Evolutionary conservation across 2,797 vertebrate species (phyloP).

Genomic region (Leptatherina wallacei): DNA sequence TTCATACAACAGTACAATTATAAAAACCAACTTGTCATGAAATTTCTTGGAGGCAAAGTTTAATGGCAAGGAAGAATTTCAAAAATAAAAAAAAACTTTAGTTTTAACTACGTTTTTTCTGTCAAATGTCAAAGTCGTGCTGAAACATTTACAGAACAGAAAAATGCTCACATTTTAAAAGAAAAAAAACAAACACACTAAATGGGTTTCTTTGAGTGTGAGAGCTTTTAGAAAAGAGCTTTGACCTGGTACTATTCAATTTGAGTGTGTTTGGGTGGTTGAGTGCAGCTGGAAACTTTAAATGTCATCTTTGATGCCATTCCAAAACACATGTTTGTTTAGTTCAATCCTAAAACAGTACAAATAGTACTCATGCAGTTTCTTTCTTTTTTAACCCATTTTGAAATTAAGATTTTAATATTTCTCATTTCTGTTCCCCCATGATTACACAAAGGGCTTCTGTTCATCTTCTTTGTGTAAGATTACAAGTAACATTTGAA

Average conservation of each 20-base stretch:
- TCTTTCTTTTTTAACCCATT: neutral
- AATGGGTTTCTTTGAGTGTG: neutral
- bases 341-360: neutral
- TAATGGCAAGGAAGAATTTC: neutral
- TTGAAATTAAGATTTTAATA: constrained; percentile 1
- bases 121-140: constrained; percentile 16
- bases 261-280: constrained; percentile 4
- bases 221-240: constrained; percentile 23
- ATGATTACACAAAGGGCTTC: neutral
- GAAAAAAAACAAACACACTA: neutral
- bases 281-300: constrained; percentile 3
- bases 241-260: neutral
- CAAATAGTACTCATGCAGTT: neutral
- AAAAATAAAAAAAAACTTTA: neutral
- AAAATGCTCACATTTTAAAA: neutral
- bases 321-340: neutral
- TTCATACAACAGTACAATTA: neutral
- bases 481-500: neutral
- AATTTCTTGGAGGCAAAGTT: neutral
- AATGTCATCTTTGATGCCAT: constrained; percentile 6
- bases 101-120: neutral
- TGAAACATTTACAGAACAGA: neutral
- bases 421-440: neutral
- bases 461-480: neutral
- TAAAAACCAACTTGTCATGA: neutral